Percentiles rank a stretch among this genome's conserved stretches.
Evolutionary conservation across 2,113 vertebrate genomes (phyloP).

Genomic region (Platysternon megacephalum): DNA sequence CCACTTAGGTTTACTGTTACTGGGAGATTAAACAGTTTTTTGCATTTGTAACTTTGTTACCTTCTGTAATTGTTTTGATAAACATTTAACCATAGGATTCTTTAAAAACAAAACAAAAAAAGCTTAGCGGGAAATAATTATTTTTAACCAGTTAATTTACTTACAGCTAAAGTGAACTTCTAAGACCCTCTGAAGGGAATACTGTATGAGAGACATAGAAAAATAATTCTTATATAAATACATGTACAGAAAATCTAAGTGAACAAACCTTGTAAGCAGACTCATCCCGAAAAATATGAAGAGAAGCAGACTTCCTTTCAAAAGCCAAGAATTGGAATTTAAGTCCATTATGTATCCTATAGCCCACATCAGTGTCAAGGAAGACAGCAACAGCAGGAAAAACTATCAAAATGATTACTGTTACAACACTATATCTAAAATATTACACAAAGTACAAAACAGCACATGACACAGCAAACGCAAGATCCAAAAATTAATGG

Average conservation of each 20-base stretch:
- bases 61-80: background rate
- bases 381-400: slow-evolving; percentile 81
- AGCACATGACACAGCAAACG: background rate
- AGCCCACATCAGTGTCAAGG: slow-evolving; percentile 80
- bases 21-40: background rate
- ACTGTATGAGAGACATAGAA: background rate
- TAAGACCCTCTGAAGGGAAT: background rate
- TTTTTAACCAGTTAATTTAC: background rate
- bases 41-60: background rate
- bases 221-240: background rate
- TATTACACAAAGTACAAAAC: background rate
- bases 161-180: background rate
- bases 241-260: background rate
- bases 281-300: slow-evolving; percentile 81
- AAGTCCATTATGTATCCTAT: slow-evolving; percentile 86
- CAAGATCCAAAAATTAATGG: background rate
- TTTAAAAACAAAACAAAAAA: background rate
- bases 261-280: slow-evolving; percentile 86
- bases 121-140: background rate
- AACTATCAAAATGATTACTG: slow-evolving; percentile 67
- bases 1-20: background rate
- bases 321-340: slow-evolving; percentile 94
- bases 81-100: background rate
- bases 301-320: slow-evolving; percentile 90
- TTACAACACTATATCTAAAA: slow-evolving; percentile 6